These are phyloP conservation scores for Dendrophyllia cribrosa DNA, from an alignment of 64 coral and sea anemone genomes.

Conservation along the genomic window DNA sequence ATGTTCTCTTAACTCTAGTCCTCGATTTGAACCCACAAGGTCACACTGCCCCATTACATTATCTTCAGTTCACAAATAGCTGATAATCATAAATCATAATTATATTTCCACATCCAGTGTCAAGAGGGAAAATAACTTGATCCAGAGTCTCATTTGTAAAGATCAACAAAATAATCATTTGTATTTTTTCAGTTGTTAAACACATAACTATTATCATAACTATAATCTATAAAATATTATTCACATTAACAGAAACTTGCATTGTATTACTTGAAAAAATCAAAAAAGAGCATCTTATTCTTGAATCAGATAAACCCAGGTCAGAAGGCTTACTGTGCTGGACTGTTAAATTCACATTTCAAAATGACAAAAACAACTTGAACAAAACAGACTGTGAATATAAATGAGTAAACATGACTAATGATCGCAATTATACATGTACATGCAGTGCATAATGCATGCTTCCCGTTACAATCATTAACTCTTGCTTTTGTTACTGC, in stretches of 20 bases:
- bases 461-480: neutral
- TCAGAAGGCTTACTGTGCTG: neutral
- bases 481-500: neutral
- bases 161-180: slow-evolving; percentile 10
- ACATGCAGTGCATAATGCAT: neutral
- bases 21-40: neutral
- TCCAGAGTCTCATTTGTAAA: neutral
- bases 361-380: neutral
- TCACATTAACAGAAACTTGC: neutral
- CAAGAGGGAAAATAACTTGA: slow-evolving; percentile 3
- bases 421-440: neutral
- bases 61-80: slow-evolving; percentile 1
- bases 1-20: neutral
- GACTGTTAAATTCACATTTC: neutral
- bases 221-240: neutral
- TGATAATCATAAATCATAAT: neutral
- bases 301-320: neutral
- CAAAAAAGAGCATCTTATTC: neutral
- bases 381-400: neutral
- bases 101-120: neutral
- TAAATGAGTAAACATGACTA: neutral
- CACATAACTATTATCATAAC: neutral
- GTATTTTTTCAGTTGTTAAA: neutral
- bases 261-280: neutral
- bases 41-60: neutral